Evolutionary conservation across 2,888 invertebrate genomes (phyloP), one percentile per base, ranked within the genome.

Genomic region (Hipparchia semele): DNA sequence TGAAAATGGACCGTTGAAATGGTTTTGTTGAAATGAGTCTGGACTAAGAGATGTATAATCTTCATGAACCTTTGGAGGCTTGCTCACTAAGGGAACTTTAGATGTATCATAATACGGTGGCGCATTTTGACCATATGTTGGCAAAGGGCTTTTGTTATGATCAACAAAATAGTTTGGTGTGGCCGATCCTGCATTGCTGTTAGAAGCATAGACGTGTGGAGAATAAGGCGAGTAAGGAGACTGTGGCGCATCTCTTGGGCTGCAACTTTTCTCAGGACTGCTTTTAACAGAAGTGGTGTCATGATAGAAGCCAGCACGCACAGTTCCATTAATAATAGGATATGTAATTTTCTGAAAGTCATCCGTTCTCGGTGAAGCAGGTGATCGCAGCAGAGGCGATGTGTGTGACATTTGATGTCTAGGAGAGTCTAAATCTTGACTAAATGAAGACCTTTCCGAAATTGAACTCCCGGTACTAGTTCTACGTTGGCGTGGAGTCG

Each of bases 251-350:
- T 97, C 96, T 64, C 97, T 95, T 0, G 97, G 97, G 84, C 97
- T 97, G 82, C 97, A 97, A 79, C 96, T 97, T 84, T 97, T 97
- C 79, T 97, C 97, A 0, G 97, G 97, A 80, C 97, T 97, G 81
- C 97, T 97, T 84, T 97, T 97, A 5, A 96, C 96, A 0, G 97
- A 97, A n/a, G 97, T 96, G 0, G 96, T 97, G 80, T 98, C 98
- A 86, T 98, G 98, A 88, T 98, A 98, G 86, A 98, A 98, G 4
- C 98, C 98, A 54, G 97, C 98, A 79, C 98, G 95, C 6, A 98
- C 96, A 5, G 97, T 96, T 0, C 97, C 97, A 82, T 97, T 97
- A n/a, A 97, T 94, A 12, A 96, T 95, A 0, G 96, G 96, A 84
- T 96, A 96, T 6, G 96, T 94, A n/a, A 96, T 95, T 79, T 95